Evolutionary conservation across 2,888 invertebrate species (phyloP), one percentile per base, ranked within the genome.

Genomic region (Ophioninae sp.): DNA sequence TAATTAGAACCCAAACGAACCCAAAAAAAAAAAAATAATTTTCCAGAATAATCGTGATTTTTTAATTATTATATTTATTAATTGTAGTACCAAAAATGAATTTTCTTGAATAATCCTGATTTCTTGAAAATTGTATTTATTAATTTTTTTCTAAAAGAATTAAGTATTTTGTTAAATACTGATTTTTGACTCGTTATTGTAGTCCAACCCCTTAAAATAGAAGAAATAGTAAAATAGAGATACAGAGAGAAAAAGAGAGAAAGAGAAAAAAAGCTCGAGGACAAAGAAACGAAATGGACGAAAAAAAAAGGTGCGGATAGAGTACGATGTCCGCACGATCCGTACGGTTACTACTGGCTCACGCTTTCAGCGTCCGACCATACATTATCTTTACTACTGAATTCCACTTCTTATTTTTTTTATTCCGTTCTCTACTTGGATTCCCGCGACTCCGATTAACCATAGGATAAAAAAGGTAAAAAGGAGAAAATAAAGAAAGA

Each of bases 361-460:
- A 44, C 72, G 30, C 73, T 51, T 76, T 56, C 63, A 8, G 64
- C 58, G 77, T 64, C 80, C 74, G 80, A 71, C 80, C 81, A 81
- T 83, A 64, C 83, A 81, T 80, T 71, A 80, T 81, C 73, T 69
- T 74, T 69, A 83, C 80, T 78, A 81, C 83, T 83, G 30, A 74
- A 73, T 77, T 68, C 17, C 63, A 79, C 67, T 83, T 22, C 64
- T 74, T 63, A 30, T 37, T 37, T 13, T 67, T 75, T 37, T 37
- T 67, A 5, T 72, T 39, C 61, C 61, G 9, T 41, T 59, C 37
- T 44, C 41, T 61, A 51, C 9, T 17, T 17, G 51, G 51, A 51
- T 51, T 51, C 30, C 30, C 30, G 30, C 30, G 30, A 2, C 30
- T 30, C 30, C 30, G 30, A 30, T 1, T 30, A 30, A 30, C 30